Evolutionary conservation across 2,888 invertebrate species (phyloP).

Genomic region (Pogonocherus hispidulus): DNA sequence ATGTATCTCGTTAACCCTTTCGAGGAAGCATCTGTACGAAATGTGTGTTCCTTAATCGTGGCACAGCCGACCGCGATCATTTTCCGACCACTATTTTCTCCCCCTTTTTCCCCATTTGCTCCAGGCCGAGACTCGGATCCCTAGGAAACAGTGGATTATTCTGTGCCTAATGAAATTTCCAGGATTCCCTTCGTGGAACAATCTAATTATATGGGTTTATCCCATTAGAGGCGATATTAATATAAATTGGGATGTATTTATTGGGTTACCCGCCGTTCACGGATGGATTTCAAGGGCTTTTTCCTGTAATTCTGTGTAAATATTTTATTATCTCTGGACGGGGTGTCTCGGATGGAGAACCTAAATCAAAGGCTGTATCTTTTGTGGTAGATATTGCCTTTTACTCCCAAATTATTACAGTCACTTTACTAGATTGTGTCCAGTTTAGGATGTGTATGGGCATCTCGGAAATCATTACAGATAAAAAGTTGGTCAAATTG

Average conservation of each 20-base stretch:
- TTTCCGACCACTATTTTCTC: slow-evolving; percentile 43
- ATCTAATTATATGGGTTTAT: slow-evolving; percentile 42
- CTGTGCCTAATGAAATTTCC: slow-evolving; percentile 43
- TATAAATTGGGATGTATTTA: slow-evolving; percentile 38
- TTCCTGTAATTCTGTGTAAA: background rate
- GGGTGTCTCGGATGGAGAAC: background rate
- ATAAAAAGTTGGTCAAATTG: no score
- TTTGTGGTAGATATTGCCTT: no score
- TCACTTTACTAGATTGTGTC: no score
- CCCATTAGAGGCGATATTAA: slow-evolving; percentile 39
- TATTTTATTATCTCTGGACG: background rate
- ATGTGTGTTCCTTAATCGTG: slow-evolving; percentile 27
- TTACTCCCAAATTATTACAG: no score
- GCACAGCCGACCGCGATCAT: slow-evolving; percentile 18
- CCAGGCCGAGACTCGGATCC: slow-evolving; percentile 24
- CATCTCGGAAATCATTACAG: no score
- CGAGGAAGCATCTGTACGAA: slow-evolving; percentile 25
- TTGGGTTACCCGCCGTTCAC: slow-evolving; percentile 1
- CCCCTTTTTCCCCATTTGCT: slow-evolving; percentile 38
- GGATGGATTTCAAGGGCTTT: background rate
- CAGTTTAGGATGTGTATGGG: no score
- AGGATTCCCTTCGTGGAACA: slow-evolving; percentile 36
- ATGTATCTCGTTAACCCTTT: background rate
- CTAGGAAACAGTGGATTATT: slow-evolving; percentile 32
- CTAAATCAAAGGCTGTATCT: background rate